A percentile compares a stretch with the other conserved stretches of the same genome.
Conservation (phyloP, 2,797 vertebrate species). For the Gymnopithys bicolor region DNA sequence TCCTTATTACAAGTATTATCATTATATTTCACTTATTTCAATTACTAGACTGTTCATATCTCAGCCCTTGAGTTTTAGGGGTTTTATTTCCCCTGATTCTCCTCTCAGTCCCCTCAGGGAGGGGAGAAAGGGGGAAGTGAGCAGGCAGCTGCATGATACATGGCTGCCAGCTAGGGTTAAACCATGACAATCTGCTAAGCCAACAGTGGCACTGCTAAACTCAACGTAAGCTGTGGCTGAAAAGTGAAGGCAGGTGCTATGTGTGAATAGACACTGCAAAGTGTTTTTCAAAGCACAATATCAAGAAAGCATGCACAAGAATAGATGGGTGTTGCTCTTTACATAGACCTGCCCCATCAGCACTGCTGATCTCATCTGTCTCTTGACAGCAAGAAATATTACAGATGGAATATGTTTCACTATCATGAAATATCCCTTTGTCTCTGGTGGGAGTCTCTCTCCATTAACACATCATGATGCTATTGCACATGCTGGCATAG, state of each 20-base stretch:
- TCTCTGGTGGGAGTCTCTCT: not conserved
- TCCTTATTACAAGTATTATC: not conserved
- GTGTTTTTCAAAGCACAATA: not conserved
- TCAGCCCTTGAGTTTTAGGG: not conserved
- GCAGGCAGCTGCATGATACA: not conserved
- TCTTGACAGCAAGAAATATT: not conserved
- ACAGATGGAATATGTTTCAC: not conserved
- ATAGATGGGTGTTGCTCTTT: not conserved
- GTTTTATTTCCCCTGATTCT: not conserved
- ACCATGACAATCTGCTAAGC: not conserved
- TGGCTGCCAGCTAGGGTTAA: not conserved
- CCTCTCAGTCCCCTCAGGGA: not conserved
- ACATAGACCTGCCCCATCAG: not conserved
- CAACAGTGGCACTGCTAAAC: not conserved
- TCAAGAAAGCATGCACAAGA: not conserved
- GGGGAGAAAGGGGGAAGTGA: not conserved
- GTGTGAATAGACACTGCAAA: not conserved
- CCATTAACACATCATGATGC: not conserved
- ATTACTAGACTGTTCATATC: not conserved
- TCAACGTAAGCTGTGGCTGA: not conserved
- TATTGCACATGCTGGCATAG: not conserved
- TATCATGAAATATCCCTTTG: not conserved
- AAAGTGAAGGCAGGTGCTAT: accelerated
- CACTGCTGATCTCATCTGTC: not conserved
- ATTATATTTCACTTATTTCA: not conserved